Percentiles rank a stretch among this genome's conserved stretches.
phyloP scores from a whole-genome alignment of 2,797 vertebrate species.

The Vultur gryphus region DNA sequence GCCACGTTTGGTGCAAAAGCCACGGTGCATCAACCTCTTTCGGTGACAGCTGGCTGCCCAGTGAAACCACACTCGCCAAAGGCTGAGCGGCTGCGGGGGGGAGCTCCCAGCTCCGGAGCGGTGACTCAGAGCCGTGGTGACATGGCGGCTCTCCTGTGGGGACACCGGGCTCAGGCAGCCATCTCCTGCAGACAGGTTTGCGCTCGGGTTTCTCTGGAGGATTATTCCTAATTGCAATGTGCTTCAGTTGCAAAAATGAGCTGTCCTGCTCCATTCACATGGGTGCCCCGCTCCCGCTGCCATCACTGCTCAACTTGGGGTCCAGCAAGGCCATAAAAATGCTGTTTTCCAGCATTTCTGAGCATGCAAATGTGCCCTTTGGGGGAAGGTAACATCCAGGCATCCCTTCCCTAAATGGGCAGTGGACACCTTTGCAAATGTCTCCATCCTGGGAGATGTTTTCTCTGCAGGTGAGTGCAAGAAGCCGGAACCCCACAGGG shows the following conservation, averaged over 20 bases:
- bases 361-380: background rate
- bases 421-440: background rate
- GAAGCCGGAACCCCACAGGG: background rate
- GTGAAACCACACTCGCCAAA: background rate
- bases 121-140: background rate
- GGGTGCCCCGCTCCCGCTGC: fast-evolving
- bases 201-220: background rate
- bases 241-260: background rate
- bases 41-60: fast-evolving
- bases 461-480: background rate
- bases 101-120: background rate
- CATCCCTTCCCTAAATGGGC: background rate
- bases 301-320: fast-evolving
- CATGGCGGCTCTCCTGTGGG: fast-evolving
- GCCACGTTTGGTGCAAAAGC: background rate
- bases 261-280: background rate
- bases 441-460: background rate
- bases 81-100: fast-evolving
- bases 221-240: background rate
- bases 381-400: background rate
- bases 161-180: background rate
- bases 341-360: background rate
- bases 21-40: fast-evolving
- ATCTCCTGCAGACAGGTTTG: background rate
- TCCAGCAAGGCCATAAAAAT: background rate